These are phyloP conservation scores for Paedocypris sp. DNA, from an alignment of 2,113 vertebrate genomes.

Conservation along the genomic window DNA sequence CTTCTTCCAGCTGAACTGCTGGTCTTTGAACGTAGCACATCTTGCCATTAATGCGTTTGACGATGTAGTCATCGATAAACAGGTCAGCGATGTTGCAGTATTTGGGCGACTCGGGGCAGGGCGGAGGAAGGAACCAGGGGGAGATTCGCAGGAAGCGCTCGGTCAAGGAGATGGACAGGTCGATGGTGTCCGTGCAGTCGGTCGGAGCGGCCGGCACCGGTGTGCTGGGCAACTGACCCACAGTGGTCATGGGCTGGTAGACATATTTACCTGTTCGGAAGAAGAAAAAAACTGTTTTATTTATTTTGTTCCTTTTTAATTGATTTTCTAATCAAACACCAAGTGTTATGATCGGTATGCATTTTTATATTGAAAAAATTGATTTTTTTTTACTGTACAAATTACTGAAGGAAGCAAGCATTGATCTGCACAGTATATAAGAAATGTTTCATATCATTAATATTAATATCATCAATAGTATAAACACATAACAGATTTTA, in stretches of 20 bases:
- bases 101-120: conserved; percentile 76
- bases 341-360: too few species aligned
- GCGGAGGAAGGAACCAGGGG: conserved; percentile 79
- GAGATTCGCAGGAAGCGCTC: conserved; percentile 87
- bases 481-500: too few species aligned
- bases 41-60: conserved; percentile 94
- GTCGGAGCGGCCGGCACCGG: conserved; percentile 67
- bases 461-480: too few species aligned
- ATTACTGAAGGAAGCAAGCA: too few species aligned
- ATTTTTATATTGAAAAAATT: too few species aligned
- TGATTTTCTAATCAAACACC: too few species aligned
- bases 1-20: conserved; percentile 46
- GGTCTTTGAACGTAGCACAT: conserved; percentile 97
- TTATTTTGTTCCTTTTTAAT: too few species aligned
- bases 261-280: conserved; percentile 80
- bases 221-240: conserved; percentile 87
- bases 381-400: too few species aligned
- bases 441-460: too few species aligned
- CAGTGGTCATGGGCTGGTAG: conserved; percentile 95
- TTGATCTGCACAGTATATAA: too few species aligned
- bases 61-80: conserved; percentile 90
- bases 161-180: conserved; percentile 79
- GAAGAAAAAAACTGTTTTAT: not conserved
- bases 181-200: conserved; percentile 72
- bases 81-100: conserved; percentile 91